These are phyloP conservation scores for Ectropis crepuscularia DNA, from an alignment of 2,888 invertebrate genomes.

Conservation along the genomic window DNA sequence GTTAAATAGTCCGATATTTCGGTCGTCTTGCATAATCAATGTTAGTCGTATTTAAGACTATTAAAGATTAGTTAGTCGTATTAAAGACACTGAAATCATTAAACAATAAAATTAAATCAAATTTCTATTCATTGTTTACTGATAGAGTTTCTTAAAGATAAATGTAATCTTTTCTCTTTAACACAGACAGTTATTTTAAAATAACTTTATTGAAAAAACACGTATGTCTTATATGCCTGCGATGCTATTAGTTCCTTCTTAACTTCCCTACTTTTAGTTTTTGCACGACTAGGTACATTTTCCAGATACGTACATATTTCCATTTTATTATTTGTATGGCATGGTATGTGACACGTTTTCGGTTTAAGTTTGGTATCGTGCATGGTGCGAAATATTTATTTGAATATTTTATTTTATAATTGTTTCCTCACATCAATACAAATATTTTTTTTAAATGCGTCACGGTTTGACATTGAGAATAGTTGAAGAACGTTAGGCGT, in stretches of 20 bases:
- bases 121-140: too few relatives aligned
- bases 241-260: neutral
- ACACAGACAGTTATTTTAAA: neutral
- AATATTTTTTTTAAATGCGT: constrained; percentile 32
- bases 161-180: neutral
- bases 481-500: constrained; percentile 45
- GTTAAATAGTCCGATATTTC: too few relatives aligned
- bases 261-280: neutral
- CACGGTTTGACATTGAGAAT: constrained; percentile 53
- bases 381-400: constrained; percentile 24
- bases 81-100: too few relatives aligned
- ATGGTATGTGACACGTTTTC: constrained; percentile 20
- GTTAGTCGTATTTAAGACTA: too few relatives aligned
- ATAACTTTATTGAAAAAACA: neutral
- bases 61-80: too few relatives aligned
- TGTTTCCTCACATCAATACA: neutral
- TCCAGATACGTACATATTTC: neutral
- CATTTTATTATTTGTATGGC: constrained; percentile 11
- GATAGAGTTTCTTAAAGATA: neutral
- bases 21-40: too few relatives aligned
- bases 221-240: neutral
- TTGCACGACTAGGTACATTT: constrained; percentile 11
- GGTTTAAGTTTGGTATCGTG: constrained; percentile 19
- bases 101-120: neutral
- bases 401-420: constrained; percentile 10